Conservation (phyloP, 2,888 invertebrate genomes). For the Rotaria socialis region DNA sequence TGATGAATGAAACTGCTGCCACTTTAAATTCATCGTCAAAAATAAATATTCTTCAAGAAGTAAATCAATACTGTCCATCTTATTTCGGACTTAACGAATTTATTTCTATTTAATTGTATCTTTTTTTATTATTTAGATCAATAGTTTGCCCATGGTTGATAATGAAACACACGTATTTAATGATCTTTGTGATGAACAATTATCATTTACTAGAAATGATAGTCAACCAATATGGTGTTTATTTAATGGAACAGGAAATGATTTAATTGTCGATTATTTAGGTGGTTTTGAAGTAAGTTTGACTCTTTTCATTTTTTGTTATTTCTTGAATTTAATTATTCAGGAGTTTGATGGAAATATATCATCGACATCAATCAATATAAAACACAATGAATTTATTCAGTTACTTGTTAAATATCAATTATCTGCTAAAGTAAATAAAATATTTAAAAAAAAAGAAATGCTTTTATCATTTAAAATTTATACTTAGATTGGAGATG, state of each 20-base stretch:
- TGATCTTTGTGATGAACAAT: conserved; percentile 11
- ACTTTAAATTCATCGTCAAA: no score
- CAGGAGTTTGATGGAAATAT: not conserved
- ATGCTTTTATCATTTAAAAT: no score
- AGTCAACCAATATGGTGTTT: not conserved
- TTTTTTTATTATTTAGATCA: no score
- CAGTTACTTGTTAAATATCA: not conserved
- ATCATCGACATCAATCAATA: not conserved
- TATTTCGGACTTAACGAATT: no score
- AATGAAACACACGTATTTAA: not conserved
- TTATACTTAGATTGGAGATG: not conserved
- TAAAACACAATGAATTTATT: not conserved
- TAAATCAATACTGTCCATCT: no score
- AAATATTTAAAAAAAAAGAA: no score
- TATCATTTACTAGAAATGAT: not conserved
- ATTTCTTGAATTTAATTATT: not conserved
- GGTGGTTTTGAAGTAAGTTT: conserved; percentile 15
- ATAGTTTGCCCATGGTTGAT: no score
- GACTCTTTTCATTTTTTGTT: not conserved
- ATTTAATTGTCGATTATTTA: not conserved
- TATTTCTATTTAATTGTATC: no score
- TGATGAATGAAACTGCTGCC: no score
- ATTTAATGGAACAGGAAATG: not conserved
- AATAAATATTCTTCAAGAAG: no score
- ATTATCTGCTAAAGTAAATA: not conserved